Percentiles rank a stretch among this genome's conserved stretches.
Evolutionary conservation across 92 coral and sea anemone genomes (phyloP).

Genomic region (Isaurus tuberculatus): DNA sequence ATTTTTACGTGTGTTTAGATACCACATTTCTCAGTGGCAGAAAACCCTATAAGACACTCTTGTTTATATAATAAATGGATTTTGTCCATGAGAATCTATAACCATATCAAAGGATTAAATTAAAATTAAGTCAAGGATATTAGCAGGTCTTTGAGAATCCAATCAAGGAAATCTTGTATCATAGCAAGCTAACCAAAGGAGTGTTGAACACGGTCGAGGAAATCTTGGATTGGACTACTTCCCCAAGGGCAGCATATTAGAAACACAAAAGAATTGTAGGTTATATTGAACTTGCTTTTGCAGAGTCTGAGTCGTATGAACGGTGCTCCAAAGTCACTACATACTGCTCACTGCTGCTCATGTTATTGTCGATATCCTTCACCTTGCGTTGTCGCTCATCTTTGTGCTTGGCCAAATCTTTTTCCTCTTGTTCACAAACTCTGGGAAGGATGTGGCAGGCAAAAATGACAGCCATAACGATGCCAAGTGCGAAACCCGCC

Average conservation of each 20-base stretch:
- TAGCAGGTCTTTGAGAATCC: too few species aligned
- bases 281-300: not conserved
- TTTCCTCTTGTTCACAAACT: not conserved
- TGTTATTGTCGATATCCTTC: not conserved
- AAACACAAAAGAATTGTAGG: not conserved
- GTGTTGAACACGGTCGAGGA: not conserved
- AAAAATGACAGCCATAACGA: conserved; percentile 52
- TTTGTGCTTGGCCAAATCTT: not conserved
- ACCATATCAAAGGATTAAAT: not conserved
- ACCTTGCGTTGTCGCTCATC: not conserved
- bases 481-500: conserved; percentile 74
- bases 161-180: not conserved
- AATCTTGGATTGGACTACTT: too few species aligned
- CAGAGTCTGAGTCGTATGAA: not conserved
- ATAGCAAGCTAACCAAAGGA: not conserved
- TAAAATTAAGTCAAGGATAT: too few species aligned
- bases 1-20: too few species aligned
- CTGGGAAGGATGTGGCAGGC: conserved; percentile 30
- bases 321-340: not conserved
- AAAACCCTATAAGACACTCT: too few species aligned
- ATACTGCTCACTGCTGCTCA: not conserved
- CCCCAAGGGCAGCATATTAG: not conserved
- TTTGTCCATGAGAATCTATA: not conserved
- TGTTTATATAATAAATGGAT: too few species aligned
- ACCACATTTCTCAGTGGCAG: too few species aligned